Evolutionary conservation across 2,888 invertebrate genomes (phyloP), one percentile per base, ranked within the genome.

Genomic region (Sinohyriopsis cumingii): DNA sequence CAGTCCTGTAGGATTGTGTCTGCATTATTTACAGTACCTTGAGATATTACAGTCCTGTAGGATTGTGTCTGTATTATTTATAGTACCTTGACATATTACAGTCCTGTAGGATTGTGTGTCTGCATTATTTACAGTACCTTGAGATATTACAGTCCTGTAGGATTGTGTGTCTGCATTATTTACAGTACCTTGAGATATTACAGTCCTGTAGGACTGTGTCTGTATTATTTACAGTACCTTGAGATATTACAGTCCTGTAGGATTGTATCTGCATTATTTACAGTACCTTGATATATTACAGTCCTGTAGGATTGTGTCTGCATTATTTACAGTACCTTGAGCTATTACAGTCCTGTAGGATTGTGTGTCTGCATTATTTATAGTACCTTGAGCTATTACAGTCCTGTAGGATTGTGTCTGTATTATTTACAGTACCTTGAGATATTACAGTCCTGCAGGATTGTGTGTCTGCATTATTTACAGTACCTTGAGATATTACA

Each of bases 401-500:
- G 91, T 87, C 98, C 97, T 0, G 97, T 96, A 0, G 98, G 96
- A 91, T 99, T 99, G 90, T 99, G 96, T 97, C 28, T 96, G 96
- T 72, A 99, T 45, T 45, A 45, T 12, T 45, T 45, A 45, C 45
- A 45, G 45, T 69, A 91, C 98, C 78, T 97, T 93, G 84, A 96
- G 95, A 90, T 98, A 99, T 88, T 98, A 97, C 73, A 98, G 91
- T 87, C 98, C 97, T 0, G 97, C 96, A 0, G 98, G 96, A 91
- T 99, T 99, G 90, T 99, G 96, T 87, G 96, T 97, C 28, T 96
- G 96, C 15, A 45, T 45, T 45, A 45, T 12, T 45, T 45, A 45
- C 45, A 45, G 45, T 69, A 91, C 98, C 78, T 97, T 93, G 84
- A 96, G 95, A 90, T 98, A 99, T 88, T 98, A 97, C 73, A 98